These are phyloP conservation scores for Ceratoteleas bidentatus DNA, from an alignment of 1,140 invertebrate genomes.

Conservation along the genomic window DNA sequence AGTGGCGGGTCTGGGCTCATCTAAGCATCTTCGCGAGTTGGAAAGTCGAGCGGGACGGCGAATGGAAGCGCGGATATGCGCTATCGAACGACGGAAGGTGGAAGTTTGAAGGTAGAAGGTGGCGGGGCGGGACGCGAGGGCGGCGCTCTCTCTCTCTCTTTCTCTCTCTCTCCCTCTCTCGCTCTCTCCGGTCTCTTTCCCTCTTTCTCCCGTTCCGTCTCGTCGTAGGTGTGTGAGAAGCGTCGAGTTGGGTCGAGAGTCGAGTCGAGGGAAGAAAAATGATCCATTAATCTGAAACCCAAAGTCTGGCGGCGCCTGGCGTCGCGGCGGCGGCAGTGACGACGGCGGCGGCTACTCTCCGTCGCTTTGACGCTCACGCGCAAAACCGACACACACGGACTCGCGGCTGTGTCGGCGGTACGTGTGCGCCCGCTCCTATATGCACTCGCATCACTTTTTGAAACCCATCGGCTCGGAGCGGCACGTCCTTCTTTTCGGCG, in stretches of 20 bases:
- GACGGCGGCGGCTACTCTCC: conserved; percentile 69
- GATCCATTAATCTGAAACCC: conserved; percentile 82
- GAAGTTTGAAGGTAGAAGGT: conserved; percentile 67
- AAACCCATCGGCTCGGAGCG: conserved; percentile 41
- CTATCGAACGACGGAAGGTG: conserved; percentile 67
- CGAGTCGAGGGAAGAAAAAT: conserved; percentile 81
- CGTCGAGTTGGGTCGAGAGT: conserved; percentile 73
- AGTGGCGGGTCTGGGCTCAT: conserved; percentile 14
- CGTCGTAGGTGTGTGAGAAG: conserved; percentile 72
- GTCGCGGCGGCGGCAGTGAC: conserved; percentile 77
- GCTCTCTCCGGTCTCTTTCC: conserved; percentile 10
- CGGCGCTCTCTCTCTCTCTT: not conserved
- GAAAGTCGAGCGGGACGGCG: conserved; percentile 54
- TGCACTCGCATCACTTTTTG: conserved; percentile 51
- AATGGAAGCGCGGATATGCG: conserved; percentile 62
- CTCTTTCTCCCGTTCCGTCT: conserved; percentile 35
- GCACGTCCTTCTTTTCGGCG: conserved; percentile 27
- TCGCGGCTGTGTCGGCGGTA: conserved; percentile 15
- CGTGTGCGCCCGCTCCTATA: conserved; percentile 31
- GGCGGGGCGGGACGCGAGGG: conserved; percentile 9
- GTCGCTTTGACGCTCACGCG: conserved; percentile 72
- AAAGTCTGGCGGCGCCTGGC: conserved; percentile 81
- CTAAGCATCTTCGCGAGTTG: conserved; percentile 51
- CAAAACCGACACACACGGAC: conserved; percentile 54
- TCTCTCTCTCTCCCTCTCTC: conserved; percentile 11